phyloP scores from a whole-genome alignment of 2,888 invertebrate species.

The Tridacna crocea region DNA sequence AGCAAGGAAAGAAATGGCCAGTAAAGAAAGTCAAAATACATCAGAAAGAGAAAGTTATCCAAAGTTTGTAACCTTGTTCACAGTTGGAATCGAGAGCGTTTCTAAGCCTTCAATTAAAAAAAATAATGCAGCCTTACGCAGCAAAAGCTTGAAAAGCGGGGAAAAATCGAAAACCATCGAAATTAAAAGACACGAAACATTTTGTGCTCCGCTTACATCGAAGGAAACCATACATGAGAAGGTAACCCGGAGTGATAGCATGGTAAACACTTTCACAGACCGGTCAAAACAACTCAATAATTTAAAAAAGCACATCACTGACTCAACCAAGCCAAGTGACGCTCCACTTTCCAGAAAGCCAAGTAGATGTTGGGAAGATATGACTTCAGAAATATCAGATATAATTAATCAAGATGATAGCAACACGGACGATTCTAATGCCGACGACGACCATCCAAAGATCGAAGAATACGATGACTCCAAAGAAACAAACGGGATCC shows the following conservation, averaged over 20 bases:
- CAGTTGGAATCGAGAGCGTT: background rate
- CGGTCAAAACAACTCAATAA: background rate
- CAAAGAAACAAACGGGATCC: background rate
- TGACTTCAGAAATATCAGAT: background rate
- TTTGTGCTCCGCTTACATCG: background rate
- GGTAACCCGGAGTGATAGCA: slow-evolving; percentile 1
- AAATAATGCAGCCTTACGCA: background rate
- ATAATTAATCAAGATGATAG: background rate
- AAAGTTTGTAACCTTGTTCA: slow-evolving; percentile 5
- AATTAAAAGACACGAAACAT: slow-evolving; percentile 5
- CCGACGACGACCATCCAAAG: too few relatives aligned
- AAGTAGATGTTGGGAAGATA: slow-evolving; percentile 22
- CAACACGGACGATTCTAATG: background rate
- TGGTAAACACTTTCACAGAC: slow-evolving; percentile 13
- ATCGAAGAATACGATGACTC: background rate
- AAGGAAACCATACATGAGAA: background rate
- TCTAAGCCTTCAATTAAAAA: background rate
- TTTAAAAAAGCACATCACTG: background rate
- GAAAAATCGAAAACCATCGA: background rate
- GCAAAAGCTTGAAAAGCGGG: background rate
- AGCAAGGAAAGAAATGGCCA: too few relatives aligned
- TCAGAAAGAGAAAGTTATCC: slow-evolving; percentile 4
- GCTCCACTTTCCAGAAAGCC: background rate
- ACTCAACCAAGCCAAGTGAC: background rate
- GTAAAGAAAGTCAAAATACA: background rate